phyloP scores from a whole-genome alignment of 2,888 invertebrate genomes.

The Drosophila barbarae region DNA sequence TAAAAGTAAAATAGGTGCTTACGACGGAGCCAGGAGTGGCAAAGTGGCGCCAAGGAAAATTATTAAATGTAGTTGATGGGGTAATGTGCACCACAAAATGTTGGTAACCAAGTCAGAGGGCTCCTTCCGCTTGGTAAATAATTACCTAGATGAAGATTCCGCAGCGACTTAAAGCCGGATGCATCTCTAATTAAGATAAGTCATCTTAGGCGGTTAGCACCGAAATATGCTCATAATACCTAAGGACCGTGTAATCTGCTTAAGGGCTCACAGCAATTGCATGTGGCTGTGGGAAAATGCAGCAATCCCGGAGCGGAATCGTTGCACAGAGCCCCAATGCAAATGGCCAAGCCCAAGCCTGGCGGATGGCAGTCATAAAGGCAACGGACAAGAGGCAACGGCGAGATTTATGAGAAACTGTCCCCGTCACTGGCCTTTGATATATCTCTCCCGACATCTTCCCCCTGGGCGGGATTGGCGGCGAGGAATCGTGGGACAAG shows the following conservation, averaged over 20 bases:
- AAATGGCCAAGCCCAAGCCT: slow-evolving; percentile 2
- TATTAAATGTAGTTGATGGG: slow-evolving; percentile 18
- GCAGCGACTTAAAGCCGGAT: slow-evolving; percentile 5
- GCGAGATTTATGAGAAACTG: slow-evolving; percentile 60
- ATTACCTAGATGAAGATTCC: slow-evolving; percentile 12
- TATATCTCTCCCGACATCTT: slow-evolving; percentile 33
- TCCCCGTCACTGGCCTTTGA: slow-evolving; percentile 58
- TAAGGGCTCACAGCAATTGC: slow-evolving; percentile 12
- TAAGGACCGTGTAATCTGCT: slow-evolving; percentile 13
- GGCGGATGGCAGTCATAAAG: slow-evolving; percentile 7
- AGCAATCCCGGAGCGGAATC: slow-evolving; percentile 1
- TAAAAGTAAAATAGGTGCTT: slow-evolving; percentile 24
- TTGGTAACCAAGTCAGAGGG: not conserved
- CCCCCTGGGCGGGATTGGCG: slow-evolving; percentile 12
- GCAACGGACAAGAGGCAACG: slow-evolving; percentile 16
- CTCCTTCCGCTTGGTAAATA: not conserved
- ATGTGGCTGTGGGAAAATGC: slow-evolving; percentile 17
- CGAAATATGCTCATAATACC: slow-evolving; percentile 5
- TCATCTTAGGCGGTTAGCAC: slow-evolving; percentile 16
- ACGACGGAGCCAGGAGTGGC: not conserved
- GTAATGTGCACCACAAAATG: slow-evolving; percentile 7
- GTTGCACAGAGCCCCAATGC: slow-evolving; percentile 11
- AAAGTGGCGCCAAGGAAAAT: slow-evolving; percentile 21
- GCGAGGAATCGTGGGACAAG: slow-evolving; percentile 14
- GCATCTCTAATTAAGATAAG: slow-evolving; percentile 24